Base-by-base conservation (phyloP, 2,888 invertebrate genomes). In the Heteromurus nitidus region DNA sequence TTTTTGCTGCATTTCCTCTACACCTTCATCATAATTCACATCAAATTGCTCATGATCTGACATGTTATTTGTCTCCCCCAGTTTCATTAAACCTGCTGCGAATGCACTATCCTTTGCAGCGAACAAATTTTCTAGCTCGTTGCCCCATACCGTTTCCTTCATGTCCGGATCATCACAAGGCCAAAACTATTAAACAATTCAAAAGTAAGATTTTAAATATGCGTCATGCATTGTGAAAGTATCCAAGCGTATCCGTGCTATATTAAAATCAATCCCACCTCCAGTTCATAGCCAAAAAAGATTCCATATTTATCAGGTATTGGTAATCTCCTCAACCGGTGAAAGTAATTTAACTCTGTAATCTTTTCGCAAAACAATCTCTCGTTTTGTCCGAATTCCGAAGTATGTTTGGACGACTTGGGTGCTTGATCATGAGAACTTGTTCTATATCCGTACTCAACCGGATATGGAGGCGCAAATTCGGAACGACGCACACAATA, bases 261-360 rank as follows among this genome's bases (percentile, higher is more conserved):
- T 50, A 50, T 13, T 50, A 50, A 13, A 50, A n/a, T 50, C 13
- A n/a, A 50, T n/a, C 16, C 16, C 28, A 70, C 74, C 58, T 81
- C 69, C 2, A 82, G 24, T 50, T 76, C 60, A 31, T 50, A 82
- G 24, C 65, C 65, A 65, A 53, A 72, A 28, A 67, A 72, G 3
- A 65, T 22, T 1, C 76, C 76, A n/a, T 31, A 13, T n/a, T 53
- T 44, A 22, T 44, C 47, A 0, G 60, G n/a, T 1, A 28, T 30
- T 7, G 58, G 68, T 1, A 58, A 18, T 31, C 28, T 20, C 30
- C 22, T 28, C 3, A 68, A 47, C 1, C 28, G 26, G 26, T 68
- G 47, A 47, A 50, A 47, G 5, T 31, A 60, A 0, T 68, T 36
- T 1, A 44, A n/a, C 1, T 7, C 16, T 11, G 30, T 13, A 2